Evolutionary conservation across 1,140 invertebrate species (phyloP).

Genomic region (Meloidogyne exigua): DNA sequence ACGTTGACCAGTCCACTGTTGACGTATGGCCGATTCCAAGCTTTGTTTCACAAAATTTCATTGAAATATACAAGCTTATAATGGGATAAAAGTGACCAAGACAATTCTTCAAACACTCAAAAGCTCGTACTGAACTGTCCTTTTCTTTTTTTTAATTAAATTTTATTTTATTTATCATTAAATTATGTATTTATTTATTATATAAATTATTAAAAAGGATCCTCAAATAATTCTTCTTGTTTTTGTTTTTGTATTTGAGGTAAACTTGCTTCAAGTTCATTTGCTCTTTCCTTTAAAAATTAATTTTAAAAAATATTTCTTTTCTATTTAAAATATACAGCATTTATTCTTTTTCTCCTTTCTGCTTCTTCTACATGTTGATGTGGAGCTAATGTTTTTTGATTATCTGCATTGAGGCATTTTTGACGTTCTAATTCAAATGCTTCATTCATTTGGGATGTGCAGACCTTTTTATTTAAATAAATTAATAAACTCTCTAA

Average conservation of each 20-base stretch:
- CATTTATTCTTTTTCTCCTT: slow-evolving; percentile 31
- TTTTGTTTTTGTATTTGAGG: slow-evolving; percentile 12
- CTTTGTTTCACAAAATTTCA: too few relatives aligned
- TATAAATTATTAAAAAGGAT: slow-evolving; percentile 40
- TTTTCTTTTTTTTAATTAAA: not conserved
- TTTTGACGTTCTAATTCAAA: slow-evolving; percentile 50
- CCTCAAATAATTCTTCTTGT: slow-evolving; percentile 43
- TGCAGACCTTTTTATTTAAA: not conserved
- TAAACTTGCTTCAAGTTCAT: slow-evolving; percentile 24
- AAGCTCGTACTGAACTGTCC: too few relatives aligned
- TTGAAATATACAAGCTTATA: too few relatives aligned
- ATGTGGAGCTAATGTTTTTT: slow-evolving; percentile 46
- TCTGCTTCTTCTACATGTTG: slow-evolving; percentile 46
- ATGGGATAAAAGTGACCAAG: too few relatives aligned
- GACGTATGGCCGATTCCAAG: too few relatives aligned
- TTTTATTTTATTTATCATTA: not conserved
- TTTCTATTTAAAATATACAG: slow-evolving; percentile 21
- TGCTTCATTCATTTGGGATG: slow-evolving; percentile 31
- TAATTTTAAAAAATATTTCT: not conserved
- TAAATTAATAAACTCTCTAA: too few relatives aligned
- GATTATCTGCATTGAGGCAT: slow-evolving; percentile 39
- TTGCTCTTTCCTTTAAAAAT: slow-evolving; percentile 25
- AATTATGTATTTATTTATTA: not conserved
- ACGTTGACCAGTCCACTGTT: too few relatives aligned
- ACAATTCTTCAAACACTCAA: too few relatives aligned